Conservation (phyloP, 2,888 invertebrate species). For the Margaritifera margaritifera region DNA sequence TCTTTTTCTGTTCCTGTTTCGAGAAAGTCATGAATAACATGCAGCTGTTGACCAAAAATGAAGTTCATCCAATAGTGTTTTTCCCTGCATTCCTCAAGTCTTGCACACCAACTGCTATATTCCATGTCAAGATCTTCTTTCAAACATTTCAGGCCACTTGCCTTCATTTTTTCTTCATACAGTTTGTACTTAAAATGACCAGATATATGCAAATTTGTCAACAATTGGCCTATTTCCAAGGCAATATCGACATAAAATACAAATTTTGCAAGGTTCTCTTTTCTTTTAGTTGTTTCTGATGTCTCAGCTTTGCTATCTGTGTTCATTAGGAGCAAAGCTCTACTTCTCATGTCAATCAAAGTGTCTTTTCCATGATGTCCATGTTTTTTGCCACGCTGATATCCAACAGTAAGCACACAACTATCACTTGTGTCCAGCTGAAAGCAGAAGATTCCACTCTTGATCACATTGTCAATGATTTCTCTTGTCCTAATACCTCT, state of each 20-base stretch:
- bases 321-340: constrained; percentile 40
- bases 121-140: constrained; percentile 6
- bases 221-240: constrained; percentile 14
- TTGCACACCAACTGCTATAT: constrained; percentile 24
- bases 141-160: constrained; percentile 9
- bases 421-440: constrained; percentile 1
- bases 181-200: too few species aligned
- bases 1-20: constrained; percentile 7
- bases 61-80: constrained; percentile 38
- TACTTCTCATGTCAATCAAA: constrained; percentile 39
- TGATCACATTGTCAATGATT: constrained; percentile 32
- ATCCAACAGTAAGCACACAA: constrained; percentile 20
- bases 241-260: constrained; percentile 11
- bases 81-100: constrained; percentile 19
- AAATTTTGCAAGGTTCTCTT: constrained; percentile 14
- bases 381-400: constrained; percentile 24
- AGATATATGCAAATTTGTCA: not conserved
- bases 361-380: constrained; percentile 7
- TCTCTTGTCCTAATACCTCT: constrained; percentile 46
- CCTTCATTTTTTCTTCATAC: not conserved
- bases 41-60: constrained; percentile 37
- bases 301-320: constrained; percentile 11
- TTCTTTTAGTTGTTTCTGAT: not conserved
- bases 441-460: constrained; percentile 32
- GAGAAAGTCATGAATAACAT: constrained; percentile 29